These are phyloP conservation scores for Epiblema foenella DNA, from an alignment of 2,888 invertebrate species.

Conservation along the genomic window DNA sequence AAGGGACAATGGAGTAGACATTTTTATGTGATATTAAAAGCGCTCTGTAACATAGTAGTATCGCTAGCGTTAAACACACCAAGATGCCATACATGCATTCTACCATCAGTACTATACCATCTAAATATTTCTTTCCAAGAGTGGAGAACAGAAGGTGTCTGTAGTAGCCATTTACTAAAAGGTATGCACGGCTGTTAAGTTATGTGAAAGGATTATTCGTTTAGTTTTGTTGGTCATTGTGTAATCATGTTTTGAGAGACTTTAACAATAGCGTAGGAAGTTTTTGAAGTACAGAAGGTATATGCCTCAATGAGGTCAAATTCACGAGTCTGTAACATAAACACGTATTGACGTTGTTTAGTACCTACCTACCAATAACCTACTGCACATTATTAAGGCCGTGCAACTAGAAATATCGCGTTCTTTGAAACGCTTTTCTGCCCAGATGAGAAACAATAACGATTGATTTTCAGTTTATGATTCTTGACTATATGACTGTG, in stretches of 20 bases:
- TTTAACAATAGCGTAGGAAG: slow-evolving; percentile 8
- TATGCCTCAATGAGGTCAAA: slow-evolving; percentile 27
- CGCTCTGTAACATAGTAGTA: too few relatives aligned
- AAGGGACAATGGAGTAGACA: slow-evolving; percentile 3
- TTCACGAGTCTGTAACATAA: slow-evolving; percentile 26
- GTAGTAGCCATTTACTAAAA: not conserved
- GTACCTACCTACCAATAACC: not conserved
- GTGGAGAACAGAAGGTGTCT: too few relatives aligned
- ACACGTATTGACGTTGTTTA: too few relatives aligned
- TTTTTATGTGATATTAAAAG: not conserved
- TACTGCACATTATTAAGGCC: not conserved
- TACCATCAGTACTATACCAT: too few relatives aligned
- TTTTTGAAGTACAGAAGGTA: slow-evolving; percentile 14
- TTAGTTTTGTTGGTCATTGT: not conserved
- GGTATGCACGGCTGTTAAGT: too few relatives aligned
- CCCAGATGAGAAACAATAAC: too few relatives aligned
- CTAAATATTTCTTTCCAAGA: too few relatives aligned
- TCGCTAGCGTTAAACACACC: not conserved
- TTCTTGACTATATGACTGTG: too few relatives aligned
- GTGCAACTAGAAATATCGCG: too few relatives aligned
- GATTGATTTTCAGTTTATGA: too few relatives aligned
- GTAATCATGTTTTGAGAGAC: slow-evolving; percentile 21
- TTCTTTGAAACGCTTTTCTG: too few relatives aligned
- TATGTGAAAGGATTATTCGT: too few relatives aligned
- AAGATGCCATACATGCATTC: not conserved